Base-by-base conservation (phyloP, 2,888 invertebrate genomes). In the Andrena fulva region DNA sequence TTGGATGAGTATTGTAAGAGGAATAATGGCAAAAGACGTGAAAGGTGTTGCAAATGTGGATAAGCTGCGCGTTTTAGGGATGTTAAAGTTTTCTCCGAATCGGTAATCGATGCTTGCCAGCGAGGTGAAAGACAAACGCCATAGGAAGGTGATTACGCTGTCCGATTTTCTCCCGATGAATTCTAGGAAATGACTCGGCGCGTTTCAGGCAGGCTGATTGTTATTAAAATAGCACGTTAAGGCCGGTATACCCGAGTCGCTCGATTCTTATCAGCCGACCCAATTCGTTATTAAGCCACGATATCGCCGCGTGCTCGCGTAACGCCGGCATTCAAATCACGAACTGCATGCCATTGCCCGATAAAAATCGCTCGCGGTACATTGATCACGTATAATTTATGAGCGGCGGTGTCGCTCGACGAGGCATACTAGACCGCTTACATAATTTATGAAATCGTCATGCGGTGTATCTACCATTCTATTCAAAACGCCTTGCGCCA, bases 361-460 rank as follows among this genome's bases (percentile, higher is more conserved):
- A 81, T 81, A 81, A 82, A 83, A 82, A 83, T 82, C 82, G 12
- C 0, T 1, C 54, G 54, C 56, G 24, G 35, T 60, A 62, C 82
- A 67, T 69, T 60, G 77, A 66, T 83, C 73, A 66, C 66, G 73
- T 42, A 48, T 82, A 77, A 83, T 83, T 83, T 82, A 83, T 56
- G 77, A 70, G 59, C 66, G 56, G 20, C 54, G 16, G 70, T 62
- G 77, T 66, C 68, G 59, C 56, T 74, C 52, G 35, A 68, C 31
- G 66, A 31, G 24, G 27, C 63, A 62, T 74, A 74, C 80, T 66
- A 50, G 68, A 24, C 20, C 52, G 81, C 48, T 82, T 82, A 54
- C 68, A 62, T 82, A 83, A 82, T 82, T 83, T 77, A 77, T 71
- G 67, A 81, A 76, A 71, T 76, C 70, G 76, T 76, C 82, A 35